Evolutionary conservation across 2,888 invertebrate genomes (phyloP), one percentile per base, ranked within the genome.

Genomic region (Nomada fabriciana): DNA sequence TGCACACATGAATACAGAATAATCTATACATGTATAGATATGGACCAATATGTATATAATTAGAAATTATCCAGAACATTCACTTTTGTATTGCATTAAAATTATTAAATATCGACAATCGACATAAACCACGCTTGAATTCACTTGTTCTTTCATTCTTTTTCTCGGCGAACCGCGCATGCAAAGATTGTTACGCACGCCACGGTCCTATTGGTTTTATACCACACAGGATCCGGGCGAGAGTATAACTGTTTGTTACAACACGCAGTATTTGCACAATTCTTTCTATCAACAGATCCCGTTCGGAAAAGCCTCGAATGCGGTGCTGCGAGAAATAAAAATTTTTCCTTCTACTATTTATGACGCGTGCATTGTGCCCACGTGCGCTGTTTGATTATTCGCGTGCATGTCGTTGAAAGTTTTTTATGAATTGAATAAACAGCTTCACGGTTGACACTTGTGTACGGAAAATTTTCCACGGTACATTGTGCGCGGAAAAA

Each of bases 171-270:
- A 43, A n/a, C 23, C 7, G 29, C 43, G 47, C 9, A 36, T 25
- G 61, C 1, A 65, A 61, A 61, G 70, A 64, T 79, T 59, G 69
- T 59, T 75, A 64, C n/a, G n/a, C 42, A 7, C 50, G 42, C 50
- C 7, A 20, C 20, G 23, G 2, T 61, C 10, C 67, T 64, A 71
- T 55, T 42, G 53, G 55, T 67, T 76, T 76, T 71, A 59, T 61
- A 67, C 29, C 36, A 10, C 2, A 25, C 13, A 11, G 53, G 23
- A 64, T 53, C 43, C 55, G 36, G 47, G 36, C 47, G 55, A 55
- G 64, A 67, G 71, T 67, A 76, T 52, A 71, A 47, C 57, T 67
- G 76, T 71, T 80, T 61, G 80, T 76, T 36, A 15, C 70, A 59
- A 55, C 20, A 10, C 25, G 29, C 55, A 67, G 65, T 76, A 76